Percentiles rank a stretch among this genome's conserved stretches.
phyloP scores from a whole-genome alignment of 2,888 invertebrate genomes.

The Rhopalosiphum nymphaeae region DNA sequence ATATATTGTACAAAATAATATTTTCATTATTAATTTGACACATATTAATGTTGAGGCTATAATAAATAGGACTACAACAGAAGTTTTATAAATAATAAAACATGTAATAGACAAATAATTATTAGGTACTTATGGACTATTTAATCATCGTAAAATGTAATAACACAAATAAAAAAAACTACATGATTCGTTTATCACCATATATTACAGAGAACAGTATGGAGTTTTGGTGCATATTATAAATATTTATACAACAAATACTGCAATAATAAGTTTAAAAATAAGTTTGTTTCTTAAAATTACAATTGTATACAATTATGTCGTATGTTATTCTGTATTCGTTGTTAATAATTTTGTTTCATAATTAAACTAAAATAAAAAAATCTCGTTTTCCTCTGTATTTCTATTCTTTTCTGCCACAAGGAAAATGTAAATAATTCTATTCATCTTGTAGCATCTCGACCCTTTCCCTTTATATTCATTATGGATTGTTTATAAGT shows the following conservation, averaged over 20 bases:
- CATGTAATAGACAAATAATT: not conserved
- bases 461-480: conserved; percentile 2
- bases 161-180: not conserved
- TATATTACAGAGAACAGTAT: too few species aligned
- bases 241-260: not conserved
- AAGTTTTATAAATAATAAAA: not conserved
- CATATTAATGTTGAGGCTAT: not conserved
- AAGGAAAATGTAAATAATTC: conserved; percentile 31
- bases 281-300: not conserved
- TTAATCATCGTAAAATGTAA: not conserved
- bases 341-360: conserved; percentile 20
- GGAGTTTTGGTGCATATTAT: not conserved
- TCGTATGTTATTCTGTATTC: not conserved
- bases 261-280: not conserved
- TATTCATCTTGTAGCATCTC: not conserved
- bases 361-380: conserved; percentile 2
- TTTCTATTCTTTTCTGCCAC: not conserved
- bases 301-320: not conserved
- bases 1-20: not conserved
- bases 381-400: not conserved
- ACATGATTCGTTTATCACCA: not conserved
- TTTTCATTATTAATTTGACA: not conserved
- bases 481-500: not conserved
- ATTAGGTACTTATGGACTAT: not conserved
- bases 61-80: not conserved